Conservation (phyloP, 2,888 invertebrate species). For the Pammene fasciana region DNA sequence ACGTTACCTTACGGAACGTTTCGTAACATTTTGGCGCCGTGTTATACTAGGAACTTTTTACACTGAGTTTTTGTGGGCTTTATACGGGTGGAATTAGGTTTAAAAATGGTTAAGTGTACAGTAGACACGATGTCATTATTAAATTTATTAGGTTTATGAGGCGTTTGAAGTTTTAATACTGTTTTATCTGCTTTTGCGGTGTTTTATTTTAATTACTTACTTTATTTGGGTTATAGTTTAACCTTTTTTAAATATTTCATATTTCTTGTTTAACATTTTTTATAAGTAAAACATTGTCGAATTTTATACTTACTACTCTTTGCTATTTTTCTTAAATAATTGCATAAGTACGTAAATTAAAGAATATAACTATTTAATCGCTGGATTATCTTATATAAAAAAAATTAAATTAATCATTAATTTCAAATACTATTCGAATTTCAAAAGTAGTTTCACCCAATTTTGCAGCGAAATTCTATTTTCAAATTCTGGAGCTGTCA, state of each 20-base stretch:
- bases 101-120: no score
- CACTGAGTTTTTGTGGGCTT: no score
- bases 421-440: constrained; percentile 17
- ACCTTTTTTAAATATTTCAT: no score
- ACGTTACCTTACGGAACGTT: constrained; percentile 25
- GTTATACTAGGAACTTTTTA: no score
- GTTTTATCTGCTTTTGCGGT: constrained; percentile 15
- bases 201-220: neutral
- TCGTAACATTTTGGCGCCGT: constrained; percentile 56
- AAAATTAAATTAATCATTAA: neutral
- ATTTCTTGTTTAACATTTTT: no score
- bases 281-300: no score
- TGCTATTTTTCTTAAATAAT: neutral
- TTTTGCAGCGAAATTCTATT: constrained; percentile 69
- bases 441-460: constrained; percentile 59
- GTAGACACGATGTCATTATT: no score
- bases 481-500: constrained; percentile 67
- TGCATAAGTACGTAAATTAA: neutral
- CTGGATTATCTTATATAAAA: no score
- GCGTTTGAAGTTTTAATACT: constrained; percentile 46
- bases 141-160: constrained; percentile 35
- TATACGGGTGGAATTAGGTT: no score
- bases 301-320: constrained; percentile 22
- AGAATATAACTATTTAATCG: neutral
- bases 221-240: neutral